Conservation (phyloP, 2,797 vertebrate species). For the Gymnocypris eckloni region DNA sequence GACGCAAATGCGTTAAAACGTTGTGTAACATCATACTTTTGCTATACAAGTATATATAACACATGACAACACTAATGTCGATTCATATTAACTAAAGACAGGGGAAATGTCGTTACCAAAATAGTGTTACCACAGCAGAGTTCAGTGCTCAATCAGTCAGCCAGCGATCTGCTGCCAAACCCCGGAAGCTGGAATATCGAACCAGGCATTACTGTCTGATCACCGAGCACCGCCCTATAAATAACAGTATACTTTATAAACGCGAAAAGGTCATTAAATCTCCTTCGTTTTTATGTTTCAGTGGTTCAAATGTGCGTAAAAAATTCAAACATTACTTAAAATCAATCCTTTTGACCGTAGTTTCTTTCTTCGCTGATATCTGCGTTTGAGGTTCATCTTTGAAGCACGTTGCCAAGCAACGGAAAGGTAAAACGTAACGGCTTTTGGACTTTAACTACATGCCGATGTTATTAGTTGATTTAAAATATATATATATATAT, state of each 20-base stretch:
- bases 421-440: slow-evolving; percentile 7
- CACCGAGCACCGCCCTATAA: slow-evolving; percentile 1
- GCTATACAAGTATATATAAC: background rate
- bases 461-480: background rate
- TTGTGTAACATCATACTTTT: background rate
- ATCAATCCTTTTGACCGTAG: background rate
- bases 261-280: background rate
- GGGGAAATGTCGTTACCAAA: slow-evolving; percentile 12
- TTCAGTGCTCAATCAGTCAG: slow-evolving; percentile 17
- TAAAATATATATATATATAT: background rate
- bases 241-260: background rate
- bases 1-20: background rate
- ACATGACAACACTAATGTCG: background rate
- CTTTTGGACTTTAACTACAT: background rate
- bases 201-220: slow-evolving; percentile 45
- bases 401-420: slow-evolving; percentile 40
- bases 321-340: background rate
- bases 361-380: background rate
- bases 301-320: background rate
- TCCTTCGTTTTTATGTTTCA: background rate
- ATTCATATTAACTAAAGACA: background rate
- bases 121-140: background rate
- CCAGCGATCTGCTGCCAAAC: slow-evolving; percentile 23
- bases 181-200: slow-evolving; percentile 38
- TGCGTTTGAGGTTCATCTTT: background rate